phyloP scores from a whole-genome alignment of 2,797 vertebrate species.

The Coregonus suidteri region DNA sequence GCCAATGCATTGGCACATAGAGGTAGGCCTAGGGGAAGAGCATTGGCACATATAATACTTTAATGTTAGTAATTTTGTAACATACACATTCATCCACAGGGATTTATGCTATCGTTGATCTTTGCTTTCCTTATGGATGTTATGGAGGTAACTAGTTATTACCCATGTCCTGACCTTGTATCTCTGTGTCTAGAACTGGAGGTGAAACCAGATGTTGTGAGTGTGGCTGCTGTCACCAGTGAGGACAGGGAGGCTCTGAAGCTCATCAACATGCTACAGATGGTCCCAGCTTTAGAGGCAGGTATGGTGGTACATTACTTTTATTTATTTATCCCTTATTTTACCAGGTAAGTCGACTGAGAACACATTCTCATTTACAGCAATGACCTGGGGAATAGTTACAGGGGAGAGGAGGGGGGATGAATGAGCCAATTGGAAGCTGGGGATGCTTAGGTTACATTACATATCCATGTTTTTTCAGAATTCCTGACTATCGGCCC shows the following conservation, averaged over 20 bases:
- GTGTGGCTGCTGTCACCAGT: slow-evolving; percentile 43
- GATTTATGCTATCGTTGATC: background rate
- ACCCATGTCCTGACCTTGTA: background rate
- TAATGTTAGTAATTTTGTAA: background rate
- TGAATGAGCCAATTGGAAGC: no score
- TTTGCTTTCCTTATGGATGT: no score
- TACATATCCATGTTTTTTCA: no score
- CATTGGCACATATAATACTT: background rate
- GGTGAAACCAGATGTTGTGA: slow-evolving; percentile 66
- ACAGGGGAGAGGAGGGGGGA: no score
- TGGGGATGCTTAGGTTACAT: no score
- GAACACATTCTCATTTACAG: no score
- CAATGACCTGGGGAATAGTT: no score
- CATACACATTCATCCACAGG: background rate
- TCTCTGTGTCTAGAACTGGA: slow-evolving; percentile 64
- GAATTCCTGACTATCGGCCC: no score
- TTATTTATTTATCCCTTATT: no score
- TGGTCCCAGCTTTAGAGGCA: slow-evolving; percentile 44
- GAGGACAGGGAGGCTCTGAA: slow-evolving; percentile 51
- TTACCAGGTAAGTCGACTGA: no score
- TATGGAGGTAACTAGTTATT: background rate
- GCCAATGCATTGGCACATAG: background rate
- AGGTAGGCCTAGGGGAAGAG: background rate
- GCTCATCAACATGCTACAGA: slow-evolving; percentile 47
- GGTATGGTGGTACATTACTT: slow-evolving; percentile 33